These are phyloP conservation scores for Apostichopus japonicus DNA, from an alignment of 35 echinoderm and acorn worm species.

Conservation along the genomic window DNA sequence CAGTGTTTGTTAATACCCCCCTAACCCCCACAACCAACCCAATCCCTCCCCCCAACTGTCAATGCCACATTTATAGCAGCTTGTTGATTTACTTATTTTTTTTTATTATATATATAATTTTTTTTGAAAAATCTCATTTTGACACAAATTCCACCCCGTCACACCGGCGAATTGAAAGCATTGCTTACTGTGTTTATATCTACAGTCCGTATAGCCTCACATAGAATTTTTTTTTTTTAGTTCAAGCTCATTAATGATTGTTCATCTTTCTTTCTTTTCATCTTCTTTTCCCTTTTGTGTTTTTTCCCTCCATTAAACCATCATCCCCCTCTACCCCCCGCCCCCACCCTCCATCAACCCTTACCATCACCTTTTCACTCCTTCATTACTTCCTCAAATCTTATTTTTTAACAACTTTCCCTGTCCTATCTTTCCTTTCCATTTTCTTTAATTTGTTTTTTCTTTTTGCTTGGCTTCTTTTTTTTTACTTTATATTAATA, in stretches of 20 bases:
- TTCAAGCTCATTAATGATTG: slow-evolving; percentile 50
- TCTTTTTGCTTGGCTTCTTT: not conserved
- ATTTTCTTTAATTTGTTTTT: not conserved
- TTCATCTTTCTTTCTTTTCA: slow-evolving; percentile 60
- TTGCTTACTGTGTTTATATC: slow-evolving; percentile 41
- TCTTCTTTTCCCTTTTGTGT: slow-evolving; percentile 22
- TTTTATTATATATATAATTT: not conserved
- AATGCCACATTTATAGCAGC: slow-evolving; percentile 6
- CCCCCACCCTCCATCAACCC: not conserved
- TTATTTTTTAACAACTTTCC: not conserved
- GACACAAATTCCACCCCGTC: slow-evolving; percentile 20
- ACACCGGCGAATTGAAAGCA: slow-evolving; percentile 19
- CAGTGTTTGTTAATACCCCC: slow-evolving; percentile 35
- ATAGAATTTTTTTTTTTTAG: slow-evolving; percentile 4
- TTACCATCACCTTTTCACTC: not conserved
- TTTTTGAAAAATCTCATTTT: slow-evolving; percentile 40
- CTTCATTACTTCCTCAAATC: not conserved
- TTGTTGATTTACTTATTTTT: slow-evolving; percentile 13
- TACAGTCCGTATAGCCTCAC: slow-evolving; percentile 12
- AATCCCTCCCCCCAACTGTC: not conserved
- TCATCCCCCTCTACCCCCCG: not conserved
- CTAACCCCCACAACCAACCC: not conserved
- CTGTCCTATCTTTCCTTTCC: not conserved
- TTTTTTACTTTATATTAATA: not conserved
- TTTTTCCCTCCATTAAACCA: slow-evolving; percentile 1